Conservation (phyloP, 2,113 vertebrate species). For the Salvelinus sp. region DNA sequence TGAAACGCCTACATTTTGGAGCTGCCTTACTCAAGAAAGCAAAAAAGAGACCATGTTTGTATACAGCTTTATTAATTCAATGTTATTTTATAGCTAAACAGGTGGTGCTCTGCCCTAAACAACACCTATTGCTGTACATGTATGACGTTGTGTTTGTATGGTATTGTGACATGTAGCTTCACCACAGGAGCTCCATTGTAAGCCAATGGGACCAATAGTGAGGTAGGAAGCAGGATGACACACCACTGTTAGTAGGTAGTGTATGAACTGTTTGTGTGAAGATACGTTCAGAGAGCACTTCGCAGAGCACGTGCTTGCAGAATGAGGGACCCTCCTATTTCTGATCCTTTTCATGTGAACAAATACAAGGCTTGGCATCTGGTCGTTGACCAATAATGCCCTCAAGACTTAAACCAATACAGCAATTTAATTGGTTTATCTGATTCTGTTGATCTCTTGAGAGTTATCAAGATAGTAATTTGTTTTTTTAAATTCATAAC, state of each 20-base stretch:
- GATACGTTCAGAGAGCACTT: slow-evolving; percentile 25
- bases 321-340: not conserved
- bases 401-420: not conserved
- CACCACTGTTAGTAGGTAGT: not conserved
- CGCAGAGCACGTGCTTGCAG: slow-evolving; percentile 32
- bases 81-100: too few relatives aligned
- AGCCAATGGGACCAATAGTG: slow-evolving; percentile 20
- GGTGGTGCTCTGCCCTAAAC: not conserved
- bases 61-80: too few relatives aligned
- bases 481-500: too few relatives aligned
- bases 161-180: slow-evolving; percentile 8
- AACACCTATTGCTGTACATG: slow-evolving; percentile 29
- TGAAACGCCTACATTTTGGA: too few relatives aligned
- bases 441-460: too few relatives aligned
- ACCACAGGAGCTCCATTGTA: slow-evolving; percentile 56
- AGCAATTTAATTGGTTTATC: not conserved
- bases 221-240: slow-evolving; percentile 48
- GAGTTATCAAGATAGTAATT: too few relatives aligned
- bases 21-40: too few relatives aligned
- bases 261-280: slow-evolving; percentile 4
- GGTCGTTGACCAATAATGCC: not conserved
- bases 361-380: not conserved
- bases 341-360: not conserved
- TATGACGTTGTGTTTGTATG: slow-evolving; percentile 31
- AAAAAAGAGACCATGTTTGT: too few relatives aligned